Conservation (phyloP, 37 sponge, comb jelly and placozoan species). For the Halisarca cf. caerulea region DNA sequence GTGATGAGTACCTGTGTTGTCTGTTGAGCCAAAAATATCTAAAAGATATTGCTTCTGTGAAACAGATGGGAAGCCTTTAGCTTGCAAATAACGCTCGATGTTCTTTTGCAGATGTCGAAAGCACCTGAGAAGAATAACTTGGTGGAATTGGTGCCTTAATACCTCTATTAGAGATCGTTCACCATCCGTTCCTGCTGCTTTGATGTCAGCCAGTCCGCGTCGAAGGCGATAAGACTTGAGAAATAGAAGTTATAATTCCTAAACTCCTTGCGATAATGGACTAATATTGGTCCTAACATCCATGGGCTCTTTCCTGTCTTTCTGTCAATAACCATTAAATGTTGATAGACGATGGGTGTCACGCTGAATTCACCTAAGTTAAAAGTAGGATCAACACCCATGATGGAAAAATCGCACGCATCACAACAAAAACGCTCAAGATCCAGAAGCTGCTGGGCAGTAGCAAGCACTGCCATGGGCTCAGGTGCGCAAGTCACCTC, state of each 20-base stretch:
- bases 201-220: not conserved
- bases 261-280: constrained; percentile 37
- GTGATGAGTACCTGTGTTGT: constrained; percentile 14
- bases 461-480: constrained; percentile 19
- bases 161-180: constrained; percentile 10
- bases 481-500: constrained; percentile 29
- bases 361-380: constrained; percentile 22
- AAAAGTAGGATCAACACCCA: constrained; percentile 12
- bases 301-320: constrained; percentile 15
- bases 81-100: constrained; percentile 10
- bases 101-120: constrained; percentile 37
- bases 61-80: no score
- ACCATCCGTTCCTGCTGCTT: constrained; percentile 33
- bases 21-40: constrained; percentile 3
- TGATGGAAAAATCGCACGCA: not conserved
- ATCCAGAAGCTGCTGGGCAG: constrained; percentile 11
- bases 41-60: not conserved
- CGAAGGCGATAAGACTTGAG: constrained; percentile 19
- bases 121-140: constrained; percentile 27
- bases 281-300: constrained; percentile 31
- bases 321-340: constrained; percentile 11
- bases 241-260: constrained; percentile 27
- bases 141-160: not conserved
- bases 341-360: constrained; percentile 15
- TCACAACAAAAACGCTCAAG: constrained; percentile 13